These are phyloP conservation scores for Lepidothrix coronata DNA, from an alignment of 2,113 vertebrate species.

Conservation along the genomic window DNA sequence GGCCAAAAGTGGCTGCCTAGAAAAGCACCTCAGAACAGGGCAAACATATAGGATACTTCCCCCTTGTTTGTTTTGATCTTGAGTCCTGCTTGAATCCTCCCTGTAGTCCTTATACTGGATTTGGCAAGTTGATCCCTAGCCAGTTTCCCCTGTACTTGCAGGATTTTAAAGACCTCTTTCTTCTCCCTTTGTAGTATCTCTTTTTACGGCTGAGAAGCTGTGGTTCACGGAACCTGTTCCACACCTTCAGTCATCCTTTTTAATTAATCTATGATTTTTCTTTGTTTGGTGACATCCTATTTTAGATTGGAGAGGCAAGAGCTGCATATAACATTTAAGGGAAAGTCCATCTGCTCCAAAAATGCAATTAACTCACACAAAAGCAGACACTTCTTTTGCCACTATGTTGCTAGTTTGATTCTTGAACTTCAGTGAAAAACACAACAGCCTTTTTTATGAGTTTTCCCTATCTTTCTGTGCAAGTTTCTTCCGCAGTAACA, in stretches of 20 bases:
- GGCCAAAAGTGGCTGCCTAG: not conserved
- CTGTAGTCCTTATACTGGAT: not conserved
- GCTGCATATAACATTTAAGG: not conserved
- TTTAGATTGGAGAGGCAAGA: not conserved
- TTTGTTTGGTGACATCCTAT: not conserved
- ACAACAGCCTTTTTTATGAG: not conserved
- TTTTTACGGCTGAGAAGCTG: not conserved
- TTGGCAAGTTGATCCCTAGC: not conserved
- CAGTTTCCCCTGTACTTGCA: not conserved
- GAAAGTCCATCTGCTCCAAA: not conserved
- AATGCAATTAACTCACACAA: not conserved
- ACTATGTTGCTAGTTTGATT: not conserved
- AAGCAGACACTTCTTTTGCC: not conserved
- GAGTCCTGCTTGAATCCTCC: not conserved
- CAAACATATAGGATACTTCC: fast-evolving
- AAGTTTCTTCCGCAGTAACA: not conserved
- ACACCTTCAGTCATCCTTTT: not conserved
- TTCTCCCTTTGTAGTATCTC: not conserved
- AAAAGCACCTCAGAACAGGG: not conserved
- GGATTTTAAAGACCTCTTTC: not conserved
- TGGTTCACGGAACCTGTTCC: not conserved
- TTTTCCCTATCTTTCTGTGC: not conserved
- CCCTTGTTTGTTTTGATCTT: not conserved
- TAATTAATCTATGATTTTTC: not conserved
- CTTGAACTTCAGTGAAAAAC: not conserved